phyloP scores from a whole-genome alignment of 2,113 vertebrate species.

The Lanius collurio region DNA sequence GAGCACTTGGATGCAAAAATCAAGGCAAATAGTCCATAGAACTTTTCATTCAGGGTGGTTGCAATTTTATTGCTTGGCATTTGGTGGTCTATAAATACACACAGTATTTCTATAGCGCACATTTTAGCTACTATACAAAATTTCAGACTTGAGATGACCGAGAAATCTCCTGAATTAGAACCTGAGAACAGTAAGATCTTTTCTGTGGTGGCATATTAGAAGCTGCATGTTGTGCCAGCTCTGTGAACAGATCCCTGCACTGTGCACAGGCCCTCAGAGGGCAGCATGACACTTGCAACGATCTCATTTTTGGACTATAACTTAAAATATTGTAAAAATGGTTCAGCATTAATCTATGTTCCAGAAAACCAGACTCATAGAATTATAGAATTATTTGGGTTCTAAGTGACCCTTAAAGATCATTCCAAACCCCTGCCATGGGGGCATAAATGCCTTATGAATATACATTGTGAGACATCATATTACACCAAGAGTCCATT shows the following conservation, averaged over 20 bases:
- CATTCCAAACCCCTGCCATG: not conserved
- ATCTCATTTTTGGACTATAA: not conserved
- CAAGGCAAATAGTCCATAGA: not conserved
- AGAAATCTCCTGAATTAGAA: not conserved
- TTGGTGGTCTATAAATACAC: not conserved
- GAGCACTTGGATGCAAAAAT: not conserved
- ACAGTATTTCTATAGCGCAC: not conserved
- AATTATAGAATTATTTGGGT: not conserved
- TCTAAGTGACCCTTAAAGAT: not conserved
- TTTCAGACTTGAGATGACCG: not conserved
- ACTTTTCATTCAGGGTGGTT: not conserved
- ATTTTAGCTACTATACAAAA: not conserved
- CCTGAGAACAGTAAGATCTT: not conserved
- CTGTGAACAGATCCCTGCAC: not conserved
- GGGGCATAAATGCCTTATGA: not conserved
- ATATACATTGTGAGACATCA: not conserved
- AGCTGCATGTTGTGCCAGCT: not conserved
- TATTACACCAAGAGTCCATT: not conserved
- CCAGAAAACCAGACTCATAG: not conserved
- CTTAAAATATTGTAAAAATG: not conserved
- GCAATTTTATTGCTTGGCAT: not conserved
- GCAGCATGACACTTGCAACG: not conserved
- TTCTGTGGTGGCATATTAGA: not conserved
- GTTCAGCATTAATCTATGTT: not conserved
- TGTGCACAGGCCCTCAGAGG: not conserved